Evolutionary conservation across 35 echinoderm and acorn worm genomes (phyloP), one percentile per base, ranked within the genome.

Genomic region (Acanthaster planci): DNA sequence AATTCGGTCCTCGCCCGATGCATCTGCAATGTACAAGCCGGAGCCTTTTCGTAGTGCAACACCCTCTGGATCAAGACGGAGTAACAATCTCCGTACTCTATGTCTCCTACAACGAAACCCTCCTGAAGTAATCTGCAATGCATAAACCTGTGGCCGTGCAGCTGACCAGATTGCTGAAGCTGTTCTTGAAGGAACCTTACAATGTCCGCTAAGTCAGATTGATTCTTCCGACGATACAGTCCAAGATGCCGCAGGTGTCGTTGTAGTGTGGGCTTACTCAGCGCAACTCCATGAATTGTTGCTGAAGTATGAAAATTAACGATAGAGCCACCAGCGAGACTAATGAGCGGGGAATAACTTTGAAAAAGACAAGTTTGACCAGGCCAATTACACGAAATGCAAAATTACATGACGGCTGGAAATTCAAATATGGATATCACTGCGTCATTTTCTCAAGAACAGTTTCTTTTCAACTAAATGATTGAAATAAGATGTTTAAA

Each of bases 131-230:
- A 82, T 51, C 51, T 82, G 3, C 30, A 31, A 51, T 82, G 79
- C 79, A 82, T 82, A 38, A 38, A 82, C n/a, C 79, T 36, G 40
- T 82, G 54, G 29, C 79, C 79, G 26, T 82, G 79, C 54, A 78
- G 40, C 77, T 78, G 31, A 78, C 77, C 77, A 37, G 31, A 32
- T 78, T 40, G 77, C 32, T 78, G 77, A n/a, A n/a, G n/a, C n/a
- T n/a, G n/a, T n/a, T n/a, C n/a, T n/a, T n/a, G n/a, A n/a, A n/a
- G n/a, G n/a, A 78, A 78, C n/a, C n/a, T n/a, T n/a, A 32, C 40
- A 37, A 12, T 40, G 7, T 78, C 12, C 12, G 7, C 77, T 21
- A 78, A 38, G 77, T 8, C 52, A 9, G 52, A 54, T 19, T 54
- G 52, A 54, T 54, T 54, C 52, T 54, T 54, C 52, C 52, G 52